Conservation (phyloP, 2,888 invertebrate species). For the Parasteatoda lunata region DNA sequence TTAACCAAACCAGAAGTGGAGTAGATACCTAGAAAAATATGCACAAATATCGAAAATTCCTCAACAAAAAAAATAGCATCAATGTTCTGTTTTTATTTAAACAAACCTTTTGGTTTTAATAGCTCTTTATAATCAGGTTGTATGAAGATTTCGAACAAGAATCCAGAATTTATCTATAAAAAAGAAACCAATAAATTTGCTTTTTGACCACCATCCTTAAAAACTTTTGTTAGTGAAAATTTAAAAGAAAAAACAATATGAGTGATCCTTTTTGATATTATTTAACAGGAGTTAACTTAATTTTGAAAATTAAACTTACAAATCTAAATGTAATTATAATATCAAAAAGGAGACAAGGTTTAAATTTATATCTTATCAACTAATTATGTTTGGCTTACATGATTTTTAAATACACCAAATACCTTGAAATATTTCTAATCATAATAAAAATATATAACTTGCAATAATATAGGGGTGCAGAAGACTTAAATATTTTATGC, state of each 20-base stretch:
- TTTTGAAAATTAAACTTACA: background rate
- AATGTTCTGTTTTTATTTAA: conserved; percentile 43
- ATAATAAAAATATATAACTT: no score
- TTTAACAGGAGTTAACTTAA: background rate
- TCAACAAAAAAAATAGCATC: conserved; percentile 41
- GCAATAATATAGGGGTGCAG: no score
- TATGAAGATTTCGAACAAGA: conserved; percentile 63
- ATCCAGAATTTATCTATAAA: conserved; percentile 67
- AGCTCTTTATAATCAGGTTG: conserved; percentile 68
- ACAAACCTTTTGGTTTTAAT: conserved; percentile 67
- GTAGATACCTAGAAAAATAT: conserved; percentile 54
- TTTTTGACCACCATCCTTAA: conserved; percentile 62
- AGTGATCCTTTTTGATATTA: conserved; percentile 1
- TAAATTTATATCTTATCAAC: background rate
- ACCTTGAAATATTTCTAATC: no score
- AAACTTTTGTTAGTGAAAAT: conserved; percentile 39
- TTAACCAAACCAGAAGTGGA: conserved; percentile 19
- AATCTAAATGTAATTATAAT: background rate
- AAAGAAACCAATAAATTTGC: conserved; percentile 68
- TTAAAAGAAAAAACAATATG: background rate
- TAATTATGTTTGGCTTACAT: background rate
- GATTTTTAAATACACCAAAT: background rate
- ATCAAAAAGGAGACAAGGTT: conserved; percentile 8
- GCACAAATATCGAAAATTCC: conserved; percentile 47
- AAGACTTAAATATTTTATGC: no score